A percentile compares a stretch with the other conserved stretches of the same genome.
Conservation (phyloP, 2,888 invertebrate genomes). For the Barypeithes pellucidus region DNA sequence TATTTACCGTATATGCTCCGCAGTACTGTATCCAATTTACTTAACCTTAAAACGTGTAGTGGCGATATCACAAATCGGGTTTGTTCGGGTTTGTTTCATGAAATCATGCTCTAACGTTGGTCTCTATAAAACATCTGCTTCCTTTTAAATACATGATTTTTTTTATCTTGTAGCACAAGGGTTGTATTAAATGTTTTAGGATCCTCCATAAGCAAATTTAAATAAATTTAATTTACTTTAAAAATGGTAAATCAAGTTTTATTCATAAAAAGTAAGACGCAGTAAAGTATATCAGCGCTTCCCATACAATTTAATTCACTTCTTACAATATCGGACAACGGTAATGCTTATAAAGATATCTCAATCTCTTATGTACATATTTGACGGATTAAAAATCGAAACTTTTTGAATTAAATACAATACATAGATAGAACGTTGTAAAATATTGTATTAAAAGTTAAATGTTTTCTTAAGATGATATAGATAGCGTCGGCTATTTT, state of each 20-base stretch:
- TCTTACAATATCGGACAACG: not conserved
- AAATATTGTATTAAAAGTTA: not conserved
- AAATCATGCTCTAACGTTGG: too few species aligned
- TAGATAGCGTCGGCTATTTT: not conserved
- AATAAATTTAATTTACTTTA: constrained; percentile 1
- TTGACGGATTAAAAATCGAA: not conserved
- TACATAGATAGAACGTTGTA: not conserved
- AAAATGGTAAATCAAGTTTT: not conserved
- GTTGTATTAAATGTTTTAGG: not conserved
- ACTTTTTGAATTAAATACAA: not conserved
- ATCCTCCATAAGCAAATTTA: not conserved
- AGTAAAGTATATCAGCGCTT: not conserved
- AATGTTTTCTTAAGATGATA: not conserved
- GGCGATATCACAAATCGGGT: too few species aligned
- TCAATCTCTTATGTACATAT: not conserved
- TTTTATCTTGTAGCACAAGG: too few species aligned
- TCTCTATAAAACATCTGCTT: too few species aligned
- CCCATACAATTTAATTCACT: not conserved
- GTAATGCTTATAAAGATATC: not conserved
- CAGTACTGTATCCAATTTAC: too few species aligned
- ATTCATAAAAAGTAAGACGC: not conserved
- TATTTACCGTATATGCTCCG: too few species aligned
- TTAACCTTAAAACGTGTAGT: too few species aligned
- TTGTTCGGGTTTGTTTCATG: too few species aligned
- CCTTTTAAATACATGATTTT: too few species aligned